Percentiles rank a stretch among this genome's conserved stretches.
Conservation (phyloP, 92 coral and sea anemone genomes). For the Epizoanthus fatuus region DNA sequence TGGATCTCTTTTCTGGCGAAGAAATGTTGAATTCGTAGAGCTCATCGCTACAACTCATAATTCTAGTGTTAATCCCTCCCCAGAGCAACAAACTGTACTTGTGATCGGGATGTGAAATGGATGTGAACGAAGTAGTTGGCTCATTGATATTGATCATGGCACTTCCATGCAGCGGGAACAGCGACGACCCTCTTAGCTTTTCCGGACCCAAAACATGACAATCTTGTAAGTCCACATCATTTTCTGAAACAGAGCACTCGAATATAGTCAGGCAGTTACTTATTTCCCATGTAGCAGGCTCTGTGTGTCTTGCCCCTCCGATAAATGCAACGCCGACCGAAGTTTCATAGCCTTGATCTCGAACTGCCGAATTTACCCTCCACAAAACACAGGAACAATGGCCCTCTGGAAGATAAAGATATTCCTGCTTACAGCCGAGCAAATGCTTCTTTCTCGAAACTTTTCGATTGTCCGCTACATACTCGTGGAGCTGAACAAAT, state of each 20-base stretch:
- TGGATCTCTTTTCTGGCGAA: neutral
- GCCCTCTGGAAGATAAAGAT: slow-evolving; percentile 38
- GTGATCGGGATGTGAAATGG: too few relatives aligned
- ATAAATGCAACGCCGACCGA: slow-evolving; percentile 14
- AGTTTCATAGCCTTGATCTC: neutral
- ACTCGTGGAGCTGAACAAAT: slow-evolving; percentile 28
- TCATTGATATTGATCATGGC: neutral
- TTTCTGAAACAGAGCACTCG: slow-evolving; percentile 18
- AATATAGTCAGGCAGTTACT: slow-evolving; percentile 36
- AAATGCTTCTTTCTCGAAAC: slow-evolving; percentile 36
- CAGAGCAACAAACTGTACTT: neutral
- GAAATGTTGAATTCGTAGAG: slow-evolving; percentile 26
- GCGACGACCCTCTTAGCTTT: slow-evolving; percentile 37
- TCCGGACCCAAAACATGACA: slow-evolving; percentile 32
- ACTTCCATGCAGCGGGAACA: slow-evolving; percentile 45
- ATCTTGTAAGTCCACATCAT: slow-evolving; percentile 36
- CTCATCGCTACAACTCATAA: slow-evolving; percentile 28
- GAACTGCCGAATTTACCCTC: slow-evolving; percentile 17
- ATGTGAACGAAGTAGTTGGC: too few relatives aligned
- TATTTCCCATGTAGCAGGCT: slow-evolving; percentile 54
- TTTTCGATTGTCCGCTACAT: slow-evolving; percentile 31
- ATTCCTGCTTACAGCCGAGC: slow-evolving; percentile 23
- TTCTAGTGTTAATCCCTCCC: slow-evolving; percentile 46
- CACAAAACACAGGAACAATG: slow-evolving; percentile 44
- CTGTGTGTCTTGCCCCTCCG: slow-evolving; percentile 47